Base-by-base conservation (phyloP, 2,113 vertebrate species). In the Conger conger region DNA sequence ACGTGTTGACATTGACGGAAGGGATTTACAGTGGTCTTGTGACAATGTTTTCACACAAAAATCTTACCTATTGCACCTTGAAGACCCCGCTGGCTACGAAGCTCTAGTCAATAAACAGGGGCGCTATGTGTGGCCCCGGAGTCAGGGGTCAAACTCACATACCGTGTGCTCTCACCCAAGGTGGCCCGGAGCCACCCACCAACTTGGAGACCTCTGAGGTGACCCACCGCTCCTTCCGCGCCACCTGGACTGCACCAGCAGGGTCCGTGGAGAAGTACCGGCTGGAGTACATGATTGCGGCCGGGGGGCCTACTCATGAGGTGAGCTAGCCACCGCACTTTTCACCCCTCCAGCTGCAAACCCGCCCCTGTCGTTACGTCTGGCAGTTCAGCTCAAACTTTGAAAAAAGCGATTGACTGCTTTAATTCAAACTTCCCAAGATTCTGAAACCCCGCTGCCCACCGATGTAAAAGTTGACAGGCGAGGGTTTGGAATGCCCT, bases 171-270 rank as follows among this genome's bases (percentile, higher is more conserved):
- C 17, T 35, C 4, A n/a, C 88, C 33, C 35, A 23, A 94, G 93
- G 50, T 0, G 88, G 80, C 20, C 38, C 85, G 73, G 85, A 86
- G 20, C 33, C 96, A 2, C 97, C 98, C 77, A 95, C 94, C 50
- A 92, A 97, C 91, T 92, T 99, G 88, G 93, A 95, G 89, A 98
- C 97, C 82, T 99, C 97, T 0, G 97, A 99, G 88, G 94, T 96
- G 76, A 99, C 97, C 7, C 94, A 97, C 79, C 92, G 89, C 86
- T 97, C 97, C 60, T 98, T 99, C 92, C 94, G 97, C 77, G 96
- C 96, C 83, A 96, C 94, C 60, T 99, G 98, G 98, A 97, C 87
- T 6, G 92, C 95, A 16, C 96, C 97, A 27, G 90, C 91, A 30
- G 93, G 96, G 68, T 95, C 95, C 0, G 96, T 97, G 81, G 98